A percentile compares a stretch with the other conserved stretches of the same genome.
These are phyloP conservation scores for Zelostemma sp. DNA, from an alignment of 1,140 invertebrate genomes.

Conservation along the genomic window DNA sequence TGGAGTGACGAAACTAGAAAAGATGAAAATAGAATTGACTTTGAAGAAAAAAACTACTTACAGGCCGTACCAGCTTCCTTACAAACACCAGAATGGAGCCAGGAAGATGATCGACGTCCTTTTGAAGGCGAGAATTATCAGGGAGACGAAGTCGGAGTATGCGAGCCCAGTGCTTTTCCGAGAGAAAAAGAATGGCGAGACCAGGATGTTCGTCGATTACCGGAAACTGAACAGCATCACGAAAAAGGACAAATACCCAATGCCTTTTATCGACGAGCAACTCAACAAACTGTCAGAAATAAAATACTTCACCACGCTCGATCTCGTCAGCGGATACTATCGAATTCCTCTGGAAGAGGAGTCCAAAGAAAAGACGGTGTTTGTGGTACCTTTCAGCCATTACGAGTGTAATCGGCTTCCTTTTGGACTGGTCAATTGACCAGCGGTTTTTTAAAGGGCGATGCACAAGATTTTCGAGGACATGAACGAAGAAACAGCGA, in stretches of 20 bases:
- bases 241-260: conserved; percentile 62
- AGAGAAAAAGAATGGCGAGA: conserved; percentile 63
- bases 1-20: conserved; percentile 30
- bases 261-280: conserved; percentile 66
- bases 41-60: conserved; percentile 49
- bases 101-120: conserved; percentile 55
- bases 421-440: conserved; percentile 56
- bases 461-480: conserved; percentile 59
- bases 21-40: conserved; percentile 45
- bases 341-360: conserved; percentile 46
- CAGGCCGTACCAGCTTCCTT: conserved; percentile 46
- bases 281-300: conserved; percentile 55
- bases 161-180: conserved; percentile 64
- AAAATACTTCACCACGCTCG: conserved; percentile 60
- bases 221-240: conserved; percentile 63
- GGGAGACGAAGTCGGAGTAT: conserved; percentile 60
- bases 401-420: conserved; percentile 36
- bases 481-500: conserved; percentile 18
- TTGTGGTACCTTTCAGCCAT: not conserved
- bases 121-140: conserved; percentile 54
- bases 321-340: conserved; percentile 60
- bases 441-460: conserved; percentile 54
- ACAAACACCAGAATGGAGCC: conserved; percentile 41
- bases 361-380: not conserved
- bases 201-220: conserved; percentile 67